Conservation (phyloP, 2,888 invertebrate genomes). For the Geotrupes spiniger region DNA sequence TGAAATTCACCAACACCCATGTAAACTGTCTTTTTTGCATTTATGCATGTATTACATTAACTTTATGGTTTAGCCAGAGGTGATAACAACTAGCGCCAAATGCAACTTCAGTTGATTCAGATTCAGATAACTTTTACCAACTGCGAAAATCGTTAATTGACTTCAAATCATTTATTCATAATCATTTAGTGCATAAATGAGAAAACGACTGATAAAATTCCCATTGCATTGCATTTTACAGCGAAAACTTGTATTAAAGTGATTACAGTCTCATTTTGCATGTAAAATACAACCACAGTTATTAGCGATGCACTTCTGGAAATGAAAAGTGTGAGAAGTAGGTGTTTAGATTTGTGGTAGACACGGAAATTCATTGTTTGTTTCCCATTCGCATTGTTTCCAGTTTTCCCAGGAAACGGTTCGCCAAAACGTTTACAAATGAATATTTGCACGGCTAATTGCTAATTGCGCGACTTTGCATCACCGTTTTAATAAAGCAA, state of each 20-base stretch:
- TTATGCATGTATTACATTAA: too few species aligned
- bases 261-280: slow-evolving; percentile 7
- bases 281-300: slow-evolving; percentile 6
- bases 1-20: too few species aligned
- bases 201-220: too few species aligned
- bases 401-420: slow-evolving; percentile 17
- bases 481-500: slow-evolving; percentile 4
- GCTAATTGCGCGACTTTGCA: background rate
- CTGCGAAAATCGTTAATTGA: too few species aligned
- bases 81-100: too few species aligned
- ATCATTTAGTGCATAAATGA: too few species aligned
- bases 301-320: background rate
- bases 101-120: too few species aligned
- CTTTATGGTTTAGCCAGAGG: too few species aligned
- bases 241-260: background rate
- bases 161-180: too few species aligned
- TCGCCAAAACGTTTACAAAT: background rate
- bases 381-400: slow-evolving; percentile 16
- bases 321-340: slow-evolving; percentile 13
- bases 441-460: background rate
- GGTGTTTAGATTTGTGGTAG: slow-evolving; percentile 5
- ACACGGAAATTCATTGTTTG: slow-evolving; percentile 24
- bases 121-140: too few species aligned
- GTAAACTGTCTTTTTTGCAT: too few species aligned
- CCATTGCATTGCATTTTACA: too few species aligned